These are phyloP conservation scores for Anguilla pacifica DNA, from an alignment of 2,797 vertebrate genomes.

Conservation along the genomic window DNA sequence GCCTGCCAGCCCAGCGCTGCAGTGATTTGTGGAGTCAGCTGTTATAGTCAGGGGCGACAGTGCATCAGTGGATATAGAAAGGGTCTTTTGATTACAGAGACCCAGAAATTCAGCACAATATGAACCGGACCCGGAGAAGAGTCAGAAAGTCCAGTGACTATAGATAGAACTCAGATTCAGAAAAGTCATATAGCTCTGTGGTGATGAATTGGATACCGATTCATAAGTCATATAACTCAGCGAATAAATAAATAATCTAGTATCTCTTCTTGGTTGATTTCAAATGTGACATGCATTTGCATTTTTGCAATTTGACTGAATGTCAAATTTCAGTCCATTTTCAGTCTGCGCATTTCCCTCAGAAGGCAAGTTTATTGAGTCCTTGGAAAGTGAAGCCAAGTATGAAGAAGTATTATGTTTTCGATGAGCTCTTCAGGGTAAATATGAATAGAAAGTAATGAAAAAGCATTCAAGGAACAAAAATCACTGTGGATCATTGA, in stretches of 20 bases:
- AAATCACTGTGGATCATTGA: not conserved
- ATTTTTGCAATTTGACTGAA: not conserved
- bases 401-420: not conserved
- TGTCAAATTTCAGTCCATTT: not conserved
- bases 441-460: not conserved
- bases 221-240: not conserved
- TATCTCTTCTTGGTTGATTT: not conserved
- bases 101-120: too few species aligned
- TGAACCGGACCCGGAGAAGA: too few species aligned
- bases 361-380: not conserved
- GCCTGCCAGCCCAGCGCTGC: not conserved
- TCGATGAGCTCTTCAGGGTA: not conserved
- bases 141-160: too few species aligned
- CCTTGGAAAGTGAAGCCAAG: not conserved
- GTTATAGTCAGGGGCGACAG: not conserved
- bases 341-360: not conserved
- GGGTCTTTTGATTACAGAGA: too few species aligned
- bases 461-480: not conserved
- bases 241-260: not conserved
- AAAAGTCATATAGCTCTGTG: too few species aligned
- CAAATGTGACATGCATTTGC: not conserved
- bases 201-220: too few species aligned
- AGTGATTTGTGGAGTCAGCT: not conserved
- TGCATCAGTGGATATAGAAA: too few species aligned
- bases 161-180: too few species aligned